phyloP scores from a whole-genome alignment of 1,140 invertebrate species.

The Zaprionus vittiger region DNA sequence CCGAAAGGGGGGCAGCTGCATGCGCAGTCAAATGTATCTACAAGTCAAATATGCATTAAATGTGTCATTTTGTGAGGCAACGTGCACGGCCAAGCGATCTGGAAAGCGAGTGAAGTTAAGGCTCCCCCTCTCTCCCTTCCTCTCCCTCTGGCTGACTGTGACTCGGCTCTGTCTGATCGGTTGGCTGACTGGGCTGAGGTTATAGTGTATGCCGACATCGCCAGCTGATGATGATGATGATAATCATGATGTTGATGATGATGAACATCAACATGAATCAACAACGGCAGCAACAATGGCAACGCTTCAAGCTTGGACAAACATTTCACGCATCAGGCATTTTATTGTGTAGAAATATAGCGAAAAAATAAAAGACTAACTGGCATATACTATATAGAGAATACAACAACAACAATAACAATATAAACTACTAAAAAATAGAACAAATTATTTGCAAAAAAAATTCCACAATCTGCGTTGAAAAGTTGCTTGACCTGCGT shows the following conservation, averaged over 20 bases:
- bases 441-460: neutral
- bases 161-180: constrained; percentile 56
- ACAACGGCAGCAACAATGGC: constrained; percentile 70
- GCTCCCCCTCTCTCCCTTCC: neutral
- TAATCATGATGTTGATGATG: constrained; percentile 19
- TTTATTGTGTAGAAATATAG: constrained; percentile 81
- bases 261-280: constrained; percentile 67
- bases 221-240: constrained; percentile 38
- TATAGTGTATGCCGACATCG: constrained; percentile 62
- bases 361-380: constrained; percentile 36
- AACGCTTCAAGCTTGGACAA: constrained; percentile 83
- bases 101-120: constrained; percentile 50
- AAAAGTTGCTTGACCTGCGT: constrained; percentile 4
- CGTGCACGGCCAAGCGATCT: constrained; percentile 52
- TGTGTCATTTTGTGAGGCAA: constrained; percentile 77
- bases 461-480: neutral
- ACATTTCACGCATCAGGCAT: constrained; percentile 84
- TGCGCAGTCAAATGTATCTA: constrained; percentile 73
- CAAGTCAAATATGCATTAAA: constrained; percentile 83
- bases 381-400: constrained; percentile 29
- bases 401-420: neutral
- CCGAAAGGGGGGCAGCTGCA: constrained; percentile 28
- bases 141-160: neutral
- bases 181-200: constrained; percentile 73
- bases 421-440: neutral